phyloP scores from a whole-genome alignment of 2,113 vertebrate genomes.

The Oreochromis spilurus region DNA sequence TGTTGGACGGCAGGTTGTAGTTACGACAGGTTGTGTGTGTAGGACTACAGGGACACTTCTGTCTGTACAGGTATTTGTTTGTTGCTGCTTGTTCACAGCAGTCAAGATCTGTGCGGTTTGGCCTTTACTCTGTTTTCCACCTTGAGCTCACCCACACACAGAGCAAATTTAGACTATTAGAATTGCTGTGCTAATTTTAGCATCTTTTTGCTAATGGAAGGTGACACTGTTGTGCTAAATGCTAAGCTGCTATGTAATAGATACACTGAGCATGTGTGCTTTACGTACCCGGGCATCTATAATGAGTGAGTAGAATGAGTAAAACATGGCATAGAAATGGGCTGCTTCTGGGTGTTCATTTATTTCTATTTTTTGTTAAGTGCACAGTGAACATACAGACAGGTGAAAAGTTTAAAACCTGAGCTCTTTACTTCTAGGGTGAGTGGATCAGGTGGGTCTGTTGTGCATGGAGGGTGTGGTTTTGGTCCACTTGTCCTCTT shows the following conservation, averaged over 20 bases:
- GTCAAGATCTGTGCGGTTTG: not conserved
- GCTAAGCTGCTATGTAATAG: not conserved
- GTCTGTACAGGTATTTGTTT: not conserved
- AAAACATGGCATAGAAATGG: not conserved
- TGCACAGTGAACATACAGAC: not conserved
- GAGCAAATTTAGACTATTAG: not conserved
- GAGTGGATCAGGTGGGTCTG: not conserved
- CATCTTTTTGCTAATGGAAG: constrained; percentile 27
- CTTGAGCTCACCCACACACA: not conserved
- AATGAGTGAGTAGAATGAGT: not conserved
- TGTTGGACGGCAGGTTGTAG: not conserved
- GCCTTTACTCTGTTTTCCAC: not conserved
- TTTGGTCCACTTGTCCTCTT: not conserved
- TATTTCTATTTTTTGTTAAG: not conserved
- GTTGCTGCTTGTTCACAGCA: not conserved
- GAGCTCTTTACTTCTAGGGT: not conserved
- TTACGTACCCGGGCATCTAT: not conserved
- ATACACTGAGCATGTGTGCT: not conserved
- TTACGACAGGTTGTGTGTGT: not conserved
- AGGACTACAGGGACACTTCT: not conserved
- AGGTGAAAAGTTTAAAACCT: not conserved
- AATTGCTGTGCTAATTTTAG: constrained; percentile 2
- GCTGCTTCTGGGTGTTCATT: not conserved
- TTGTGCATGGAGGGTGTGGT: not conserved
- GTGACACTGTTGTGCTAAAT: constrained; percentile 21